phyloP scores from a whole-genome alignment of 2,113 vertebrate genomes.

The Nothocercus nigrocapillus region DNA sequence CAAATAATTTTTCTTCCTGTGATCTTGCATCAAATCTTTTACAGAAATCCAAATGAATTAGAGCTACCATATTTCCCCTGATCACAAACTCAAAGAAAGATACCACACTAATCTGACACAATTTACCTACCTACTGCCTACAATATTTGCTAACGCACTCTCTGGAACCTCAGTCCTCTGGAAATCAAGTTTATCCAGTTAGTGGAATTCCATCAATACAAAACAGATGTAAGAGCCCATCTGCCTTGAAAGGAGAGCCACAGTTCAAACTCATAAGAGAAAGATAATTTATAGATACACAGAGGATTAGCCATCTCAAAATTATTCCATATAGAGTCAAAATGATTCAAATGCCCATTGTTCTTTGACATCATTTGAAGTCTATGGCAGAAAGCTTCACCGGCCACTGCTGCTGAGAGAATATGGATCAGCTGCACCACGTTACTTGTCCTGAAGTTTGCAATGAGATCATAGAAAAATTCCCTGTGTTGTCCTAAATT shows the following conservation, averaged over 20 bases:
- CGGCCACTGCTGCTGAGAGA: background rate
- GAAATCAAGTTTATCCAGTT: constrained; percentile 15
- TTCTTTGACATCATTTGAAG: background rate
- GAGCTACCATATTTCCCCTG: background rate
- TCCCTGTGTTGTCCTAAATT: background rate
- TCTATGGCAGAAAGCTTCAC: background rate
- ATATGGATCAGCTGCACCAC: background rate
- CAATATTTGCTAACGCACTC: background rate
- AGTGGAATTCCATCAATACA: background rate
- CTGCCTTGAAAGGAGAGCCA: background rate
- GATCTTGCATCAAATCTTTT: background rate
- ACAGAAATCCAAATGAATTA: background rate
- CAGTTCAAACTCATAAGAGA: accelerated
- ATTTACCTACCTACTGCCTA: background rate
- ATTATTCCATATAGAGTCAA: background rate
- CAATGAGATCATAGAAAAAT: background rate
- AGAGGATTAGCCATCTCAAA: background rate
- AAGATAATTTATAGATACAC: background rate
- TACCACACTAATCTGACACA: background rate
- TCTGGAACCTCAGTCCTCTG: background rate
- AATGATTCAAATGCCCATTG: background rate
- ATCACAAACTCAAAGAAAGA: background rate
- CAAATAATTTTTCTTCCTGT: background rate
- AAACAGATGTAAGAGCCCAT: background rate
- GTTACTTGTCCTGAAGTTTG: background rate